These are phyloP conservation scores for Galleria mellonella DNA, from an alignment of 1,140 invertebrate species.

Conservation along the genomic window DNA sequence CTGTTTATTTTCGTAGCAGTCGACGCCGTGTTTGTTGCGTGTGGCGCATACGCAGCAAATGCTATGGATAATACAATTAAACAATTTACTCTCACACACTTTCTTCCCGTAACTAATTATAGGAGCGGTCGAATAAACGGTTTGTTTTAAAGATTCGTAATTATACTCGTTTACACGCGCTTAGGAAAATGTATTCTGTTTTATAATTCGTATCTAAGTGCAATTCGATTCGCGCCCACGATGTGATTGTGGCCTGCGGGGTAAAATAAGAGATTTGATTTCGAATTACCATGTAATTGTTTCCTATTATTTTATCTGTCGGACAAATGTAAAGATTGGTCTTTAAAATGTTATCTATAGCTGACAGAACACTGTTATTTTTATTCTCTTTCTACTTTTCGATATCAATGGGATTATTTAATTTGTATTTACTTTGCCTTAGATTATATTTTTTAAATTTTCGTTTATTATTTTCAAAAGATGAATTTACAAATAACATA, in stretches of 20 bases:
- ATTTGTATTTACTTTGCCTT: no score
- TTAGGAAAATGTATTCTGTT: background rate
- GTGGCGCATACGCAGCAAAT: constrained; percentile 30
- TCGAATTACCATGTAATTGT: no score
- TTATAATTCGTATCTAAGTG: constrained; percentile 26
- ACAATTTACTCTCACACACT: constrained; percentile 50
- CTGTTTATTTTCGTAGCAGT: constrained; percentile 46
- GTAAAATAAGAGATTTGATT: no score
- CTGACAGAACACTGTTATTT: background rate
- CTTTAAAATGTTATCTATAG: background rate
- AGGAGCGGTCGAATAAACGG: constrained; percentile 14
- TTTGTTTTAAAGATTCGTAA: constrained; percentile 29
- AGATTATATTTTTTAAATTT: no score
- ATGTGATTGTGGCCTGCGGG: background rate
- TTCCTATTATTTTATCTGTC: no score
- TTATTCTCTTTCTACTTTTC: no score
- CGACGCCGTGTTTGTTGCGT: constrained; percentile 29
- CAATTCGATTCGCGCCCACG: constrained; percentile 9
- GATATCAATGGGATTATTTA: no score
- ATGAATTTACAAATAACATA: no score
- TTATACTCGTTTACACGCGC: constrained; percentile 8
- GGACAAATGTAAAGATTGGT: no score
- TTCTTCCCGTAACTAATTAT: constrained; percentile 43
- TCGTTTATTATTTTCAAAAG: no score
- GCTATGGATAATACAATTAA: constrained; percentile 42